These are phyloP conservation scores for Coenobita brevimanus DNA, from an alignment of 1,140 invertebrate genomes.

Conservation along the genomic window DNA sequence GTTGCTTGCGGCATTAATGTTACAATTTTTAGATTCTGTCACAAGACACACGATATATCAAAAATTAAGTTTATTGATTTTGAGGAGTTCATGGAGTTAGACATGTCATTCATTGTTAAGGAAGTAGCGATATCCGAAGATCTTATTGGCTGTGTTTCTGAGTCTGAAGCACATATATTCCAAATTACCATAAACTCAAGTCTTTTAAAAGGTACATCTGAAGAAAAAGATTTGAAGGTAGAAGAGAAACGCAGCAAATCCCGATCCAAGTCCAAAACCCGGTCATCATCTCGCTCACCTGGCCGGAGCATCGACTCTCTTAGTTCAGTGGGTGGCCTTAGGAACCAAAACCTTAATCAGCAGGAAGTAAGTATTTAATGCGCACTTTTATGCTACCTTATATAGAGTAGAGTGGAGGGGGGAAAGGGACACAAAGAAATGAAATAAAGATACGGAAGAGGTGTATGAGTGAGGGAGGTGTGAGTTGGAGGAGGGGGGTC, in stretches of 20 bases:
- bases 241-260: conserved; percentile 49
- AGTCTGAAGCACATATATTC: conserved; percentile 67
- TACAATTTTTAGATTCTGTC: conserved; percentile 78
- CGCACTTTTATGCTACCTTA: too few species aligned
- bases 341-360: neutral
- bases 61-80: conserved; percentile 81
- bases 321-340: conserved; percentile 24
- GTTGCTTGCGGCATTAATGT: conserved; percentile 76
- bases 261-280: conserved; percentile 47
- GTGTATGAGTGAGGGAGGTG: too few species aligned
- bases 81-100: conserved; percentile 74
- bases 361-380: conserved; percentile 36
- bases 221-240: conserved; percentile 35
- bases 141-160: conserved; percentile 63
- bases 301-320: conserved; percentile 51
- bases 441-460: too few species aligned
- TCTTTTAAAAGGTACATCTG: conserved; percentile 43
- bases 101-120: conserved; percentile 66
- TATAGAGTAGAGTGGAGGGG: too few species aligned
- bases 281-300: conserved; percentile 62
- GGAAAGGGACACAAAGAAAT: too few species aligned
- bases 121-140: conserved; percentile 70
- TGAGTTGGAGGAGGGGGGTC: too few species aligned
- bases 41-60: conserved; percentile 79
- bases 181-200: conserved; percentile 61